Conservation (phyloP, 2,113 vertebrate genomes). For the Mus spicilegus region DNA sequence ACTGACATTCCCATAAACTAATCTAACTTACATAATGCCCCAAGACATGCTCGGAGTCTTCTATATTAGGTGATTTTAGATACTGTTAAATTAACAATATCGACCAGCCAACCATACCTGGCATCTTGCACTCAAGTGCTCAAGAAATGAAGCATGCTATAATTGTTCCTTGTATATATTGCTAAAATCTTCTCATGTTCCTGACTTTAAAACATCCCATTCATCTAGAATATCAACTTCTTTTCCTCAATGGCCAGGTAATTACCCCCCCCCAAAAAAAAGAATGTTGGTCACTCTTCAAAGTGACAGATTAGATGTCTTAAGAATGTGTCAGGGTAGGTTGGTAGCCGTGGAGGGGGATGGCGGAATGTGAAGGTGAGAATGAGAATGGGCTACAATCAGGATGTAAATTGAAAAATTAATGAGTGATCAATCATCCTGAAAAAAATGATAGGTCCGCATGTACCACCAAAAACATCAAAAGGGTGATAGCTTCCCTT, state of each 20-base stretch:
- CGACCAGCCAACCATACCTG: background rate
- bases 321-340: background rate
- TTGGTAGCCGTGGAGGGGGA: too few species aligned
- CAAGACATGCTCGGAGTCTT: background rate
- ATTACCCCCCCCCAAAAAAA: background rate
- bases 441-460: too few species aligned
- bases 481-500: too few species aligned
- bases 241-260: slow-evolving; percentile 1
- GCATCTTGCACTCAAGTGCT: background rate
- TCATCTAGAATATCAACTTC: background rate
- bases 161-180: background rate
- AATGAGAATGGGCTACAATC: background rate
- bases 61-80: background rate
- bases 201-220: background rate
- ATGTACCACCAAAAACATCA: too few species aligned
- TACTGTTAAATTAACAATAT: background rate
- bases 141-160: background rate
- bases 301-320: background rate
- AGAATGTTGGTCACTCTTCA: background rate
- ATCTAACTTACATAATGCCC: background rate
- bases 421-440: too few species aligned
- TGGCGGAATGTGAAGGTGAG: background rate
- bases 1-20: background rate
- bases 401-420: background rate
- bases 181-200: background rate